Base-by-base conservation (phyloP, 2,888 invertebrate species). In the Trilocha varians region DNA sequence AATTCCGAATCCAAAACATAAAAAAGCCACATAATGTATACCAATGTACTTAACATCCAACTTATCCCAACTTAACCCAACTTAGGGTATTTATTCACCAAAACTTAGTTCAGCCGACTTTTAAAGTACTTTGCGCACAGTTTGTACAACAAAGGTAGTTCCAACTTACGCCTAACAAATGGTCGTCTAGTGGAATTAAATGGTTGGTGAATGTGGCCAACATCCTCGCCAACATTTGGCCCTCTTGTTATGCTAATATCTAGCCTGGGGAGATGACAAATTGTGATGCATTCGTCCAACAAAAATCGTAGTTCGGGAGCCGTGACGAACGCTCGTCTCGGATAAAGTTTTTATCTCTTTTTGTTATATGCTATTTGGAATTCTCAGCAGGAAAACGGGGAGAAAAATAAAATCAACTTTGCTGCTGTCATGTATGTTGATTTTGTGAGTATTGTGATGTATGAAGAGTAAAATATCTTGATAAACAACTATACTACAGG, bases 181-280 rank as follows among this genome's bases (percentile, higher is more conserved):
- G 65, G 58, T 51, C 56, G 57, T 58, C 47, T 48, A 49, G 40
- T 44, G 51, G 54, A 57, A 63, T 65, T 63, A 66, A 72, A 72
- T 63, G 61, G 59, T 44, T 48, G 52, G 51, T 62, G 62, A 69
- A 61, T 50, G 50, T 40, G 46, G 46, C 53, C 53, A 45, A 53
- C 52, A 69, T 60, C 52, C 49, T 40, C 46, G 45, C 53, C 54
- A 45, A 54, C 52, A 53, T 55, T 53, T 46, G 40, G 52, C 42
- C 60, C 63, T 62, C 61, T 67, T 70, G 65, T 69, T 64, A 70
- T 66, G 70, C 51, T 62, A 72, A 72, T 72, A 64, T 57, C 50
- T 52, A 44, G 56, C 61, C 58, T 48, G 51, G 48, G 47, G 60
- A 57, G 50, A 67, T 66, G 66, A 67, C 60, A 65, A 69, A 69